Base-by-base conservation (phyloP, 2,888 invertebrate species). In the Dioctria linearis region DNA sequence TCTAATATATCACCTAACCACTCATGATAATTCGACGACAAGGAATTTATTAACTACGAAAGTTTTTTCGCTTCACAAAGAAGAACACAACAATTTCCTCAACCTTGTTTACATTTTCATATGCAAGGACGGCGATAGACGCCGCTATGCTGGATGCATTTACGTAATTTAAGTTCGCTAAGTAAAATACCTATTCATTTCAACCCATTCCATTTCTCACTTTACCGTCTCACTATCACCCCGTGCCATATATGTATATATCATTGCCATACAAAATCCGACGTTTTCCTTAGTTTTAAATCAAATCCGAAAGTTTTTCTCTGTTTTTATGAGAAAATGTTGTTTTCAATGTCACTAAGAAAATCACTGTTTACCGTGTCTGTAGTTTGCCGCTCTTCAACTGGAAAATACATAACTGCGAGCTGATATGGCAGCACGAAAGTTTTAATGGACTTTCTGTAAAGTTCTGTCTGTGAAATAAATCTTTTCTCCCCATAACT, bases 291-390 rank as follows among this genome's bases (percentile, higher is more conserved):
- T 42, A 65, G 40, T 65, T 65, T 42, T 6, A 65, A 65, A 65
- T 65, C 65, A 13, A 65, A 65, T 65, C 65, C 42, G 42, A 65
- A 65, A 65, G 65, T 65, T 65, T 65, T 65, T 65, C 65, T 42
- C n/a, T 65, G 40, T 65, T 65, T 13, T 42, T 40, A 40, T 3
- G 65, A 65, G 65, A 65, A 42, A 65, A 37, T 65, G 25, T 65
- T 42, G 37, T 42, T 25, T 65, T 42, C 39, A 42, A 65, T 65
- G 65, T 42, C 65, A 65, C 65, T 42, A 42, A 65, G 65, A 65
- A 65, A 65, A 65, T 65, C 40, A 65, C 65, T 65, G 65, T 65
- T 65, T 65, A 40, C 65, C 5, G 11, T 42, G 42, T 9, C 63
- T 40, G 25, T 25, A 42, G 65, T 65, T 65, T 65, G 42, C 65